Evolutionary conservation across 2,888 invertebrate species (phyloP).

Genomic region (Ischnura elegans): DNA sequence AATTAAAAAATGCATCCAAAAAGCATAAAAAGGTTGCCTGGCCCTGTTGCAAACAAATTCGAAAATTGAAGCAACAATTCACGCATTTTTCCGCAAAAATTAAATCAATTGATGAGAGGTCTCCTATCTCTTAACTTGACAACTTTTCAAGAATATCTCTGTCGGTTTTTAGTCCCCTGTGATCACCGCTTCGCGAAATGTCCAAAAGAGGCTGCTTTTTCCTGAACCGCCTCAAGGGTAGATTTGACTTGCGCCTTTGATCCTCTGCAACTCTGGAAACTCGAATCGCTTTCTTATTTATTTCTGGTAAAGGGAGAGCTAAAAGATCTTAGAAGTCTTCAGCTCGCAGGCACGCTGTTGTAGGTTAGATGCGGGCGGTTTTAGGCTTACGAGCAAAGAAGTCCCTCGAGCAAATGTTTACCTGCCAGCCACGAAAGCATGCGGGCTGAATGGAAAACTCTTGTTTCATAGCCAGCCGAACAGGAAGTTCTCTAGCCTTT

Average conservation of each 20-base stretch:
- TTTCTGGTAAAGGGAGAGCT: neutral
- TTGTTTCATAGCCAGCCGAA: neutral
- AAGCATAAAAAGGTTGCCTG: too few species aligned
- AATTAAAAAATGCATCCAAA: too few species aligned
- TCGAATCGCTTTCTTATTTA: neutral
- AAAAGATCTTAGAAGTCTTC: neutral
- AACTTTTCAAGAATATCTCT: too few species aligned
- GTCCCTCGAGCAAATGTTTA: neutral
- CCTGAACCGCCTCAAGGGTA: neutral
- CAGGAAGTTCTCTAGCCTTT: neutral
- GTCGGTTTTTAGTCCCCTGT: too few species aligned
- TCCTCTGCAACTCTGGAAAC: neutral
- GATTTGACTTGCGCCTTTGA: neutral
- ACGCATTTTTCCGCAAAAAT: too few species aligned
- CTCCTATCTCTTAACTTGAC: too few species aligned
- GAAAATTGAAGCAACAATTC: too few species aligned
- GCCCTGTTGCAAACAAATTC: too few species aligned
- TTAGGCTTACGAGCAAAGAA: neutral
- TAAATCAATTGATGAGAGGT: too few species aligned
- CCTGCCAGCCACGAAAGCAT: neutral
- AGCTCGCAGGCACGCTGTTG: neutral
- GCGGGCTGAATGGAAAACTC: constrained; percentile 1
- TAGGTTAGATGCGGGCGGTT: neutral
- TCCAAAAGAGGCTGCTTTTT: neutral
- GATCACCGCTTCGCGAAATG: neutral